Evolutionary conservation across 2,113 vertebrate genomes (phyloP), one percentile per base, ranked within the genome.

Genomic region (Ibidorhyncha struthersii): DNA sequence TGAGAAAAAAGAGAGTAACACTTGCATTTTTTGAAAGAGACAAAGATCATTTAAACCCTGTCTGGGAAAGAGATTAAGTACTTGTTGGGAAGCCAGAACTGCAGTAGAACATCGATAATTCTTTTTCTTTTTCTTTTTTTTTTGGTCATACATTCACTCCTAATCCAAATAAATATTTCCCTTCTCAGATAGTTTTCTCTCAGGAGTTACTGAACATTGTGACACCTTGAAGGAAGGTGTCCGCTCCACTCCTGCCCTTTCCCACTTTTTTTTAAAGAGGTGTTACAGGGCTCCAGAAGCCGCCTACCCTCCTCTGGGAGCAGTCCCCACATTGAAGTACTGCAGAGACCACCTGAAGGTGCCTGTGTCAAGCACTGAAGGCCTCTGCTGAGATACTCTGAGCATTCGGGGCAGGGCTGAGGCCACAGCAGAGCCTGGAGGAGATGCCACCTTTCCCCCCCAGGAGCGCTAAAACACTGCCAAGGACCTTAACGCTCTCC

Each of bases 151-250:
- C 53, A 56, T 76, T 91, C 11, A 84, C 27, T 86, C 40, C 25
- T 91, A 80, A 80, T 89, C 59, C 59, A 65, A 95, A 87, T 67
- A 82, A 96, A 77, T 36, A 79, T 93, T 90, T 92, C 65, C 65
- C 25, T 66, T 86, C 41, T 43, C 80, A 49, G n/a, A 40, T 58
- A 36, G 30, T 89, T 86, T 87, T 82, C 25, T 47, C 32, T 65
- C 56, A 49, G 69, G 38, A 74, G 25, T 49, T 82, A 36, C 56
- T n/a, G 45, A 89, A 82, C 3, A 3, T 19, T 50, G 72, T 85
- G 19, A 74, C 36, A 72, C 50, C 82, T 88, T 26, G 32, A 90
- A 7, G 32, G 27, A 85, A 82, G 27, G 16, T 47, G 12, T 61
- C 63, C 50, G 43, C 40, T 67, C 25, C 27, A 27, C 17, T 78